Evolutionary conservation across 2,797 vertebrate genomes (phyloP), one percentile per base, ranked within the genome.

Genomic region (Denticeps clupeoides): DNA sequence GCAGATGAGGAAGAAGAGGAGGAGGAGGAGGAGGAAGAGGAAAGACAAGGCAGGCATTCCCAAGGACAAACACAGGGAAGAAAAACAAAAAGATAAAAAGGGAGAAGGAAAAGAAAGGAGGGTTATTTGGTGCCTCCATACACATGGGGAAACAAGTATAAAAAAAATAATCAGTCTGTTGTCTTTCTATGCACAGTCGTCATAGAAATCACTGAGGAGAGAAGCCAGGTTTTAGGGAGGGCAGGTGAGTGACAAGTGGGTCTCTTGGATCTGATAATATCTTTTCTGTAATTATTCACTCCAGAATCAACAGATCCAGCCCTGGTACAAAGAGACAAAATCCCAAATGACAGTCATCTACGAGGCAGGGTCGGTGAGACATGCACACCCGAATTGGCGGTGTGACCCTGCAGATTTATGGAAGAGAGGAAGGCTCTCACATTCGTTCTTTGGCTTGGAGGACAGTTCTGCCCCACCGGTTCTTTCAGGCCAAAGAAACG

Each of bases 131-230:
- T n/a, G n/a, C n/a, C n/a, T n/a, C n/a, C n/a, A 35, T 4, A 38
- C 10, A 21, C 21, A 10, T 21, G 38, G 3, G 5, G 19, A 10
- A 38, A 38, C 38, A 35, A 21, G 47, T 42, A 16, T 55, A 29
- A 69, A 40, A 72, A 60, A 62, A 63, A 66, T 65, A 71, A 23
- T 60, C 68, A 70, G 67, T 56, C 47, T 65, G 27, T 53, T 25
- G 46, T 67, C 60, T 77, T 87, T 87, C 84, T 87, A 87, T 86
- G 83, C 80, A 48, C 54, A 35, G 47, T 12, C 50, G 41, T 70
- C 83, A 87, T 86, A 87, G 83, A 87, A 84, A 81, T 70, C 65
- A 55, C 52, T 60, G 64, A 66, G 59, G 54, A 62, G 48, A 71
- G 56, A 61, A 71, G 60, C 60, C 56, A 49, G 62, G 41, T 16